A percentile compares a stretch with the other conserved stretches of the same genome.
phyloP scores from a whole-genome alignment of 2,113 vertebrate species.

The Raja brachyura region DNA sequence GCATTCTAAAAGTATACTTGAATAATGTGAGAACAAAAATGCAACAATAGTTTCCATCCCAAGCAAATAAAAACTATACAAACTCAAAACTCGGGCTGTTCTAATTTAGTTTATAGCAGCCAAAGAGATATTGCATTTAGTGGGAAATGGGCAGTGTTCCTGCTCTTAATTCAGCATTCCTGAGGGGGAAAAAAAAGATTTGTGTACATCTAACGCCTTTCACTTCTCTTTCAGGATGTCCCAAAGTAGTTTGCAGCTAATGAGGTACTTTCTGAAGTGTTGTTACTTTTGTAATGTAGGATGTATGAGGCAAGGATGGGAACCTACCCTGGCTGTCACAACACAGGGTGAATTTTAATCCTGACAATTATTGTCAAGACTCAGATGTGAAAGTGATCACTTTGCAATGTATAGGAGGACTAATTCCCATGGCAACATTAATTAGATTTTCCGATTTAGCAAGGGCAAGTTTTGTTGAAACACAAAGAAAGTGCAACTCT shows the following conservation, averaged over 20 bases:
- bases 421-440: not conserved
- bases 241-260: too few species aligned
- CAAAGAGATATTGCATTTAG: not conserved
- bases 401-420: not conserved
- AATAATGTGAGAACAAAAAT: not conserved
- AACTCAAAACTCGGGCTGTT: not conserved
- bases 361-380: too few species aligned
- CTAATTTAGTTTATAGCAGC: not conserved
- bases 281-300: too few species aligned
- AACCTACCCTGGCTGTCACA: too few species aligned
- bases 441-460: conserved; percentile 10
- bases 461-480: not conserved
- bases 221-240: not conserved
- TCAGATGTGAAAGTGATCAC: too few species aligned
- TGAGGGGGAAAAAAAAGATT: not conserved
- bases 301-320: too few species aligned
- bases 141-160: not conserved
- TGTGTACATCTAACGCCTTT: too few species aligned
- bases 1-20: not conserved
- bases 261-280: too few species aligned
- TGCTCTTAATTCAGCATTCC: not conserved
- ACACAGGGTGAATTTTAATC: too few species aligned
- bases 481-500: not conserved
- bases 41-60: not conserved
- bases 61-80: not conserved